Evolutionary conservation across 2,888 invertebrate species (phyloP).

Genomic region (Theodoxus fluviatilis): DNA sequence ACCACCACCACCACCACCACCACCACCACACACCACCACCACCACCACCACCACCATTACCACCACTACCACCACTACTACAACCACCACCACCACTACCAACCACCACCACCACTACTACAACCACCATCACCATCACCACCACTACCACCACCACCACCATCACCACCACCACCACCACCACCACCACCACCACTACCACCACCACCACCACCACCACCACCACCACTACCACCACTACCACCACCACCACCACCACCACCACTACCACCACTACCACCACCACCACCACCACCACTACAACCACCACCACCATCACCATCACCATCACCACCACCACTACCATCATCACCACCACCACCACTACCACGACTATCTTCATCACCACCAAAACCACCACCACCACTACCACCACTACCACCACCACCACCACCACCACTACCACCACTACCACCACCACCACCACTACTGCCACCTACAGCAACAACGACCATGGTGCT

Average conservation of each 20-base stretch:
- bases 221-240: background rate
- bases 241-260: background rate
- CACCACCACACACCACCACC: background rate
- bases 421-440: background rate
- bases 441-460: background rate
- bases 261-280: background rate
- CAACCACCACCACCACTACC: background rate
- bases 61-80: background rate
- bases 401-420: background rate
- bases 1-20: conserved; percentile 1
- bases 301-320: background rate
- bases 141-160: conserved; percentile 1
- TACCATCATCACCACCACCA: background rate
- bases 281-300: background rate
- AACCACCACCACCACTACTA: no score
- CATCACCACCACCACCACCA: background rate
- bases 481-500: background rate
- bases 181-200: background rate
- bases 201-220: background rate
- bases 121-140: background rate
- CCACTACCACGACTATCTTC: background rate
- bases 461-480: background rate
- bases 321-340: background rate
- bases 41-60: no score
- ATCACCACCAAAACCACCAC: background rate